These are phyloP conservation scores for Macrobrachium rosenbergii DNA, from an alignment of 1,140 invertebrate genomes.

Conservation along the genomic window DNA sequence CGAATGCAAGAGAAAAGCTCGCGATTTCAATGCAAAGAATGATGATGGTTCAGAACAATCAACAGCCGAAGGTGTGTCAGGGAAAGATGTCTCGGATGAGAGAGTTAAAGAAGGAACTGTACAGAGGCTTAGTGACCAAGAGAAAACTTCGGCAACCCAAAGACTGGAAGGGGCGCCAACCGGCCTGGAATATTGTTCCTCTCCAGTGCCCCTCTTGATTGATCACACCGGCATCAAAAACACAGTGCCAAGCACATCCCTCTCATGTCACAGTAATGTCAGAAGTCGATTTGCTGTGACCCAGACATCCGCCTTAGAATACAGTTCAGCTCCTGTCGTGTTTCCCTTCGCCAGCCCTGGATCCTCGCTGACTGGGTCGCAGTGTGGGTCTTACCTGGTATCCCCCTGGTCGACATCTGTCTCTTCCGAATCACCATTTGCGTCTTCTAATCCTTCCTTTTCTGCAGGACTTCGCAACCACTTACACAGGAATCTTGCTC, in stretches of 20 bases:
- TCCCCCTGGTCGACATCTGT: slow-evolving; percentile 26
- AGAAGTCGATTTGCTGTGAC: background rate
- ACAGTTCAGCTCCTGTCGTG: slow-evolving; percentile 10
- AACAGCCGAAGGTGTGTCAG: too few species aligned
- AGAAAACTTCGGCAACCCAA: background rate
- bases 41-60: too few species aligned
- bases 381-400: slow-evolving; percentile 18
- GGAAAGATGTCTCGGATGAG: too few species aligned
- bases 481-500: background rate
- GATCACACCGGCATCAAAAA: slow-evolving; percentile 1
- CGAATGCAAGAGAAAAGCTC: too few species aligned
- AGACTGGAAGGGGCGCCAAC: background rate
- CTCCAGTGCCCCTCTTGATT: slow-evolving; percentile 23
- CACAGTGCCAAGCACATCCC: background rate
- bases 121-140: background rate
- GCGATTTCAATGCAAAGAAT: too few species aligned
- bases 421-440: slow-evolving; percentile 18
- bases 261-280: background rate
- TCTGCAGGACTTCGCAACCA: background rate
- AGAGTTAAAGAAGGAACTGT: background rate
- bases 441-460: slow-evolving; percentile 5
- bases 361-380: slow-evolving; percentile 46
- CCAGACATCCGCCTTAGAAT: background rate
- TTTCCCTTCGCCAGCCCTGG: slow-evolving; percentile 9
- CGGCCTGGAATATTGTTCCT: slow-evolving; percentile 39